Evolutionary conservation across 2,113 vertebrate species (phyloP), one percentile per base, ranked within the genome.

Genomic region (Nothocercus julius): DNA sequence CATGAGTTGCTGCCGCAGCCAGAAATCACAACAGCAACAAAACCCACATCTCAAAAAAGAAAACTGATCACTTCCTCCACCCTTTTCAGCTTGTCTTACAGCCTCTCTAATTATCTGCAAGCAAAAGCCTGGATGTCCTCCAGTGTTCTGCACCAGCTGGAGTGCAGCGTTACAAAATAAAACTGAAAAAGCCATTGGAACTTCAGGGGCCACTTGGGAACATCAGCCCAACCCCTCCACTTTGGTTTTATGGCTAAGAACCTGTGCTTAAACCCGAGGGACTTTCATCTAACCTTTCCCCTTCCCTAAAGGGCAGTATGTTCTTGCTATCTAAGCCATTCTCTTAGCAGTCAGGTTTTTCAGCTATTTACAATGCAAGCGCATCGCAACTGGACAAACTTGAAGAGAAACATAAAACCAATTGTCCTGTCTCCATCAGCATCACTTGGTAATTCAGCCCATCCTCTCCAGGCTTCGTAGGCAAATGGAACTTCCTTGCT

Each of bases 371-470:
- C 95, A 97, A 97, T 95, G 95, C 95, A 95, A 96, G 90, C 38
- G 96, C 85, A 56, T 95, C 95, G 96, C 95, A 93, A 97, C 96
- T 96, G 96, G 95, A 96, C 96, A 96, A 97, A 97, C 97, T 97
- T 97, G 97, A 97, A 97, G 81, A 95, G 94, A 96, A 96, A 88
- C 78, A 58, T 82, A 63, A 53, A 92, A 95, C 82, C 92, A 92
- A 82, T 87, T 73, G 69, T 89, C 82, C 92, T 20, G 63, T 94
- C 95, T 90, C 87, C 94, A 90, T 95, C 86, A 42, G 42, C 5
- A 0, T 87, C 5, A 0, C 79, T 36, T 47, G 86, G 73, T 80
- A 69, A 85, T 82, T 86, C 84, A 77, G 68, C 56, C 78, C 91
- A 62, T 51, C 21, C 72, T 51, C 59, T 66, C 84, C 77, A 91